Percentiles rank a stretch among this genome's conserved stretches.
phyloP scores from a whole-genome alignment of 2,888 invertebrate genomes.

The Opisthograptis luteolata region DNA sequence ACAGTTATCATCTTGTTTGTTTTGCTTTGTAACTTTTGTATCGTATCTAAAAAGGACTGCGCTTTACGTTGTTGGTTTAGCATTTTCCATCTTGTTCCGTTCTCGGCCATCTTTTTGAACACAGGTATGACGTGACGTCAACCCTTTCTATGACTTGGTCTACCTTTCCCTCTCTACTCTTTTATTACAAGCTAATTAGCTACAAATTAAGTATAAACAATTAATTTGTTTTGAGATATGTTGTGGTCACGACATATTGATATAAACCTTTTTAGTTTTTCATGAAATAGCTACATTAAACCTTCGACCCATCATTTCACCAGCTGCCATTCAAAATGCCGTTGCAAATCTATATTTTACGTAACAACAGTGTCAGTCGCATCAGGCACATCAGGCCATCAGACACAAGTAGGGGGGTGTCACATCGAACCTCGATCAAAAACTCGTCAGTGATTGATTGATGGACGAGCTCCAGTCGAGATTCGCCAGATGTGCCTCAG shows the following conservation, averaged over 20 bases:
- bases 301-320: not conserved
- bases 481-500: constrained; percentile 13
- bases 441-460: constrained; percentile 71
- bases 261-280: no score
- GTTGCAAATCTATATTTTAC: constrained; percentile 19
- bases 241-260: no score
- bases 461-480: constrained; percentile 52
- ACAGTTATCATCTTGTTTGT: constrained; percentile 5
- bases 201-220: no score
- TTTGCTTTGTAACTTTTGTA: constrained; percentile 13
- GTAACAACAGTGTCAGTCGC: constrained; percentile 1
- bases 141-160: no score
- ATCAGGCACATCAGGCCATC: constrained; percentile 17
- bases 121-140: no score
- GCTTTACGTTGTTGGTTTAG: no score
- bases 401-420: constrained; percentile 19
- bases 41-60: not conserved
- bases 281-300: constrained; percentile 4
- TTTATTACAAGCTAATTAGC: no score
- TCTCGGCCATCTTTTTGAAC: no score
- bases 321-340: not conserved
- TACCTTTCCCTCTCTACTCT: no score
- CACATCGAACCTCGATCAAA: constrained; percentile 65
- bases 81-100: no score
- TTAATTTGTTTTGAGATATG: no score